phyloP scores from a whole-genome alignment of 2,113 vertebrate genomes.

The Phaethornis superciliosus region DNA sequence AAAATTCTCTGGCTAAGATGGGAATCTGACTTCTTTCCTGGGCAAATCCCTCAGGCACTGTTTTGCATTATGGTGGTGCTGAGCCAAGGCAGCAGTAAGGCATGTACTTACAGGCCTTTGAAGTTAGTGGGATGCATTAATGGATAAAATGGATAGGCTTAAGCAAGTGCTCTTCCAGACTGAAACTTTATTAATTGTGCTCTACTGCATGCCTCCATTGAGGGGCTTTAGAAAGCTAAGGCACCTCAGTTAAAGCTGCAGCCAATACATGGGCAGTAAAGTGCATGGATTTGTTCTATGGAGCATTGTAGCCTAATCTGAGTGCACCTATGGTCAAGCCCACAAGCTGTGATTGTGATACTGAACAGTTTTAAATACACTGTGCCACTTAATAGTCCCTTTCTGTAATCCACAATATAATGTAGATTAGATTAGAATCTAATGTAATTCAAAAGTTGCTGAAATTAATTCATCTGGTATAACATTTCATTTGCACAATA shows the following conservation, averaged over 20 bases:
- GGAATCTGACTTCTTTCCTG: neutral
- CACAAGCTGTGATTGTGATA: neutral
- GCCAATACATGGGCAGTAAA: neutral
- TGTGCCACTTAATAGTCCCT: neutral
- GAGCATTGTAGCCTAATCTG: neutral
- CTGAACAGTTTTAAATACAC: neutral
- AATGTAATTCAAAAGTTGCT: neutral
- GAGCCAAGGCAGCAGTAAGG: neutral
- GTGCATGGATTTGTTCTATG: neutral
- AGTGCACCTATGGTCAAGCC: neutral
- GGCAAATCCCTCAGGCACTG: neutral
- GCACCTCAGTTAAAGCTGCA: accelerated
- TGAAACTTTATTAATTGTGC: neutral
- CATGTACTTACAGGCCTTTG: neutral
- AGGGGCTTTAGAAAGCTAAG: neutral
- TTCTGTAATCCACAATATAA: neutral
- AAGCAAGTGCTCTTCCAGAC: neutral
- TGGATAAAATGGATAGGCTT: neutral
- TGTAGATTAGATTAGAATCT: neutral
- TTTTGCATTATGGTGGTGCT: neutral
- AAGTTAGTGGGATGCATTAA: neutral
- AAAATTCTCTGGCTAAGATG: neutral
- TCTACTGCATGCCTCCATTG: neutral
- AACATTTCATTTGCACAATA: accelerated
- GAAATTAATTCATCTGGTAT: neutral